Evolutionary conservation across 2,888 invertebrate genomes (phyloP).

Genomic region (Chironomus riparius): DNA sequence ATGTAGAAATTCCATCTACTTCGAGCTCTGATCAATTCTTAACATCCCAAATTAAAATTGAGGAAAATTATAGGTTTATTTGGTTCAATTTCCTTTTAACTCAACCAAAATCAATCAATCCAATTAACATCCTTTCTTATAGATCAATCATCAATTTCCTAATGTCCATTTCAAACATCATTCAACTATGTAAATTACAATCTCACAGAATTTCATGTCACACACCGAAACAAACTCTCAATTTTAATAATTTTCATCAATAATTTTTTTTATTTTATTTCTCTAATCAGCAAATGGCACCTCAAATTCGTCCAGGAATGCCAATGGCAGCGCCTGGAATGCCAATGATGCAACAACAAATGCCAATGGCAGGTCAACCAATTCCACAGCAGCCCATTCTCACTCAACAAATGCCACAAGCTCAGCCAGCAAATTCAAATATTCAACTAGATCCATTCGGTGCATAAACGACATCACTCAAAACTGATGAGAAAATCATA

Average conservation of each 20-base stretch:
- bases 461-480: slow-evolving; percentile 34
- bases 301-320: slow-evolving; percentile 35
- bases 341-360: slow-evolving; percentile 35
- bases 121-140: too few species aligned
- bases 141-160: too few species aligned
- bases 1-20: too few species aligned
- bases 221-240: background rate
- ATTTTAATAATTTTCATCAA: background rate
- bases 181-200: background rate
- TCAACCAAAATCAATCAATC: too few species aligned
- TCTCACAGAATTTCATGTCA: background rate
- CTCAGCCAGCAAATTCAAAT: slow-evolving; percentile 42
- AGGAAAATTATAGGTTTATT: too few species aligned
- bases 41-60: too few species aligned
- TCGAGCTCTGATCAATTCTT: too few species aligned
- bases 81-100: too few species aligned
- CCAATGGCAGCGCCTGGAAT: slow-evolving; percentile 32
- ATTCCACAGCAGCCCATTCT: slow-evolving; percentile 24
- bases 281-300: background rate
- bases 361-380: slow-evolving; percentile 33
- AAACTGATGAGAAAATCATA: background rate
- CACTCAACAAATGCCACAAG: slow-evolving; percentile 34
- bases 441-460: slow-evolving; percentile 49
- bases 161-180: background rate
- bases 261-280: background rate